Evolutionary conservation across 2,888 invertebrate genomes (phyloP).

Genomic region (Patella ulyssiponensis): DNA sequence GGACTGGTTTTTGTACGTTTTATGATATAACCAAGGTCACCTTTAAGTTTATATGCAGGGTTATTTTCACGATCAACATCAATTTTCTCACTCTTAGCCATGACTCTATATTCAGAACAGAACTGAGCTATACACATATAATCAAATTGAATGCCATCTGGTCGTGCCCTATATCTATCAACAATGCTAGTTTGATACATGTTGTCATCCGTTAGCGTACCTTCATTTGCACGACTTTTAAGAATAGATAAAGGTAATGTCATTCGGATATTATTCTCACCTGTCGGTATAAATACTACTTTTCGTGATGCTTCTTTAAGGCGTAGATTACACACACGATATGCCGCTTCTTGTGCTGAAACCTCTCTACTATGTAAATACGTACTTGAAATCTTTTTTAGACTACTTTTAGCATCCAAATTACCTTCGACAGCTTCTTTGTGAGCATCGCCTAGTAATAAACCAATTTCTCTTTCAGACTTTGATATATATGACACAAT

Average conservation of each 20-base stretch:
- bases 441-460: constrained; percentile 25
- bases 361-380: constrained; percentile 37
- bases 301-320: constrained; percentile 29
- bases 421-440: constrained; percentile 32
- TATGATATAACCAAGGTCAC: constrained; percentile 7
- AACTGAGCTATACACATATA: constrained; percentile 17
- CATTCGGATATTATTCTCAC: constrained; percentile 15
- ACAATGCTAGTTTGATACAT: constrained; percentile 14
- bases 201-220: neutral
- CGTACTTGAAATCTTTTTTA: constrained; percentile 26
- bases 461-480: constrained; percentile 33
- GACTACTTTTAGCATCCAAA: constrained; percentile 22
- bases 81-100: constrained; percentile 4
- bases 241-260: neutral
- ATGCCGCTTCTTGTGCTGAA: constrained; percentile 32
- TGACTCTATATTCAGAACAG: constrained; percentile 21
- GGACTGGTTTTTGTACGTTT: neutral
- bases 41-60: constrained; percentile 8
- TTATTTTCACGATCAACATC: neutral
- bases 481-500: constrained; percentile 49
- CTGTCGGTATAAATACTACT: constrained; percentile 32
- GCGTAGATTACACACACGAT: constrained; percentile 28
- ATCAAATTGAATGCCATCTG: neutral
- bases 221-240: too few species aligned
- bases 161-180: constrained; percentile 7